Evolutionary conservation across 2,888 invertebrate genomes (phyloP), one percentile per base, ranked within the genome.

Genomic region (Chloromyia formosa): DNA sequence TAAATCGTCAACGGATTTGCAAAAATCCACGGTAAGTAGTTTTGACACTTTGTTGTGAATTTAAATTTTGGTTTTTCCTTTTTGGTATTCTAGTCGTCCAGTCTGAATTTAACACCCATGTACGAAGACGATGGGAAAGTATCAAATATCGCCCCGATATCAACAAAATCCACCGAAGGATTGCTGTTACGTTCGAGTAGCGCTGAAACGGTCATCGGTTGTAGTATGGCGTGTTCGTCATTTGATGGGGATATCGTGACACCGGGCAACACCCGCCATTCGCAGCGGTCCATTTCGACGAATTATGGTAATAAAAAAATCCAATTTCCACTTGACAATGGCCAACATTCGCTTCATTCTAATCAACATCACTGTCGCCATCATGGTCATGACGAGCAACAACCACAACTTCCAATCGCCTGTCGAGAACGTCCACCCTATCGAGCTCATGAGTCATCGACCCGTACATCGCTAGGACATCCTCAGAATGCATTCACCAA

Each of bases 1-100:
- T 23, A 74, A 74, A 68, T 74, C 74, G 56, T 74, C 74, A 23
- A 66, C 40, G 20, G 74, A 74, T 68, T 66, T 74, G 23, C 68
- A 58, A 20, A 35, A 35, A n/a, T 64, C 66, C 16, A 49, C 74
- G 58, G 54, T 66, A 66, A 61, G 23, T 54, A 20, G 16, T 56
- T 49, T 49, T 10, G 49, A 49, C 42, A 42, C 10, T 49, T n/a
- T n/a, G 49, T 49, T 49, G 12, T 12, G 1, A 12, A 49, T n/a
- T 49, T 49, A 7, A 12, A 49, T 3, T 2, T 12, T 35, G 2
- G 10, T n/a, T 49, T 49, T 49, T n/a, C 49, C 49, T 42, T 12
- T 42, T 12, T 42, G 14, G 3, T 49, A n/a, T 49, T 49, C 7
- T 40, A 66, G 66, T 49, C 66, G 12, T 66, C 66, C 7, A 66